Percentiles rank a stretch among this genome's conserved stretches.
Evolutionary conservation across 2,113 vertebrate species (phyloP).

Genomic region (Otis tarda): DNA sequence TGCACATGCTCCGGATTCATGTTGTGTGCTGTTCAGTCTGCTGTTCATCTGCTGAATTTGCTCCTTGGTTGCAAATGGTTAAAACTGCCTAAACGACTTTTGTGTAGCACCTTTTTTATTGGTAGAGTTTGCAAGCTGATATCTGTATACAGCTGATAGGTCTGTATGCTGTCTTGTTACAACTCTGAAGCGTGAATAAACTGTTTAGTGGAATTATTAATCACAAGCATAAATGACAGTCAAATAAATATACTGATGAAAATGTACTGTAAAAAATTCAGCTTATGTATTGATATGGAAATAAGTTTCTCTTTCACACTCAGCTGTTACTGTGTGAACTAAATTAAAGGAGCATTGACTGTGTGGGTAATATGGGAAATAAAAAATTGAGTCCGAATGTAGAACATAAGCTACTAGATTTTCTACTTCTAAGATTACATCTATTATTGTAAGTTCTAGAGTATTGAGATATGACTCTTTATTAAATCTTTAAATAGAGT

Average conservation of each 20-base stretch:
- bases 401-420: background rate
- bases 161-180: background rate
- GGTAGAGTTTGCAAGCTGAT: background rate
- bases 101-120: background rate
- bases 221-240: background rate
- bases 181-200: fast-evolving
- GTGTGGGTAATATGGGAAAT: background rate
- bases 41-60: background rate
- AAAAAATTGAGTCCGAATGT: background rate
- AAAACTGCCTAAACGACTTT: background rate
- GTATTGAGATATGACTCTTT: background rate
- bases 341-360: background rate
- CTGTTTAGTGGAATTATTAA: background rate
- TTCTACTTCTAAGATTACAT: background rate
- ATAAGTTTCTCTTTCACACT: background rate
- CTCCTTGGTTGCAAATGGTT: background rate
- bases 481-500: background rate
- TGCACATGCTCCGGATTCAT: background rate
- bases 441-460: background rate
- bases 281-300: background rate
- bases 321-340: background rate
- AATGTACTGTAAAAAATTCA: background rate
- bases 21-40: background rate
- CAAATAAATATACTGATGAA: background rate
- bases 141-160: background rate